phyloP scores from a whole-genome alignment of 2,888 invertebrate genomes.

The Chymomyza procnemis region DNA sequence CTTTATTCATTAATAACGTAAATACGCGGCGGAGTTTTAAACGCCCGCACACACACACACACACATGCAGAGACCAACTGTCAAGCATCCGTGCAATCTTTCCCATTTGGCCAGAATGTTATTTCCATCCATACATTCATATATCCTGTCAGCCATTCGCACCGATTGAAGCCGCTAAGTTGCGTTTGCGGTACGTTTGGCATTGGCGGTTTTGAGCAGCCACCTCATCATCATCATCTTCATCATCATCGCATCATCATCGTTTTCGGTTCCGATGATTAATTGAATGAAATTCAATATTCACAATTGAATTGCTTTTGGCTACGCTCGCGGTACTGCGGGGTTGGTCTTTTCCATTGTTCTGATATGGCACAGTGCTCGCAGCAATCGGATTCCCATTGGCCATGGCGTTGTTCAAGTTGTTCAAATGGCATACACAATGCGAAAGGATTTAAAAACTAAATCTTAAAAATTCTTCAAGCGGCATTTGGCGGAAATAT shows the following conservation, averaged over 20 bases:
- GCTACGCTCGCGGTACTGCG: neutral
- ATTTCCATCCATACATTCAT: neutral
- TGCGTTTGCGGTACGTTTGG: conserved; percentile 6
- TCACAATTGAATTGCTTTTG: conserved; percentile 56
- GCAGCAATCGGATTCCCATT: conserved; percentile 48
- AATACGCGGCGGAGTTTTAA: conserved; percentile 37
- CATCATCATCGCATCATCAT: conserved; percentile 42
- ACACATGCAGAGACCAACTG: no score
- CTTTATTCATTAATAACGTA: conserved; percentile 57
- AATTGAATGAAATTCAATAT: conserved; percentile 64
- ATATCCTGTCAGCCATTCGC: neutral
- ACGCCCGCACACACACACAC: no score
- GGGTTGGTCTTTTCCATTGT: conserved; percentile 33
- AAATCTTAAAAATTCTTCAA: conserved; percentile 27
- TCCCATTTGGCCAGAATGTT: neutral
- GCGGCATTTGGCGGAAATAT: conserved; percentile 37
- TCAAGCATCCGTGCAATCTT: neutral
- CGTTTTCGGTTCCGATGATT: conserved; percentile 49
- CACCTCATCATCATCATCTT: conserved; percentile 50
- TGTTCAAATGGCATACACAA: conserved; percentile 3
- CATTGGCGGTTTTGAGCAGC: conserved; percentile 51
- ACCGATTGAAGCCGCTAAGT: conserved; percentile 4
- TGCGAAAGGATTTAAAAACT: conserved; percentile 44
- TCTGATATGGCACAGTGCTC: conserved; percentile 36
- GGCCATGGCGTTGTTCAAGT: conserved; percentile 1